Evolutionary conservation across 2,797 vertebrate genomes (phyloP).

Genomic region (Hipposideros larvatus): DNA sequence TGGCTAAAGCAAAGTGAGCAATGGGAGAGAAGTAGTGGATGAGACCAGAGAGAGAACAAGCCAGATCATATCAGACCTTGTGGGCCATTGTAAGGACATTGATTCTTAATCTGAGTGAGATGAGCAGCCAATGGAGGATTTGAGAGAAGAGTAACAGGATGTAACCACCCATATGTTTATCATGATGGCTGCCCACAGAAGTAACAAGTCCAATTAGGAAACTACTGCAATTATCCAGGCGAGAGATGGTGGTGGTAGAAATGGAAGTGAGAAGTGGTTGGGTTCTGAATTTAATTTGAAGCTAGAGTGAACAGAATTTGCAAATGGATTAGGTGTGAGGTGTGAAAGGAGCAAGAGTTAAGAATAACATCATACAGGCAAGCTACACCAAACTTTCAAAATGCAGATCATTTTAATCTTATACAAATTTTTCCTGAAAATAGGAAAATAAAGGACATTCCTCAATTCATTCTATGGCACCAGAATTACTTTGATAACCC

Average conservation of each 20-base stretch:
- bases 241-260: background rate
- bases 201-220: background rate
- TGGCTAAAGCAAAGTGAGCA: background rate
- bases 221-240: background rate
- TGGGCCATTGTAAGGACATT: background rate
- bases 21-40: background rate
- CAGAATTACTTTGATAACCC: background rate
- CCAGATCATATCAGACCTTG: background rate
- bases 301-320: background rate
- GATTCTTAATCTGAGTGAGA: background rate
- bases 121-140: background rate
- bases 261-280: background rate
- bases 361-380: background rate
- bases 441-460: background rate
- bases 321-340: background rate
- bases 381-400: slow-evolving; percentile 21
- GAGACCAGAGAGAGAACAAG: background rate
- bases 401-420: slow-evolving; percentile 23
- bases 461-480: background rate
- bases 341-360: background rate
- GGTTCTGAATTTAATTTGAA: slow-evolving; percentile 7
- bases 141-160: background rate
- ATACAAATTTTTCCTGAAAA: slow-evolving; percentile 11
- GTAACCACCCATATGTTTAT: background rate
- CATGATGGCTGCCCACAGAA: background rate